Evolutionary conservation across 2,113 vertebrate genomes (phyloP), one percentile per base, ranked within the genome.

Genomic region (Callionymus lyra): DNA sequence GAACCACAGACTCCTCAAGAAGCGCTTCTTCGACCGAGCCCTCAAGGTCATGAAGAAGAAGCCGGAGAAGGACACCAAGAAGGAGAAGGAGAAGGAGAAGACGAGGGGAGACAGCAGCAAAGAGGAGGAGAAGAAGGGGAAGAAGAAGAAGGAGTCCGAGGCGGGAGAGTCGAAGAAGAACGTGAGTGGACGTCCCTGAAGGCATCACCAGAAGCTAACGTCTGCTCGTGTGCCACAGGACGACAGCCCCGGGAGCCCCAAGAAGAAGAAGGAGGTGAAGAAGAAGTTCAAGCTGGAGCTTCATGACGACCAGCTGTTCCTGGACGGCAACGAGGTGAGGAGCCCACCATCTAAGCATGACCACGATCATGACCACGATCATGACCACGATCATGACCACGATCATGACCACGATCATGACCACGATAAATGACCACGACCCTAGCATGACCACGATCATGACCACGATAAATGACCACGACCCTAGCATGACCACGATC

Each of bases 21-120:
- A 94, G 55, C 93, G 98, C 54, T 99, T 98, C 75, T 99, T 95
- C 71, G 91, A 97, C 68, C 90, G 94, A 39, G 95, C 93, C 2
- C 76, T 99, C 46, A 99, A 99, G 80, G 94, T 99, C 62, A 94
- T 98, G 93, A 98, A 98, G 85, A 94, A 96, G 83, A 97, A 95
- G 46, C 87, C 89, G 1, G 95, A 97, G 51, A 98, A 94, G 64
- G 93, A 98, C 53, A 85, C 73, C 31, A 89, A 89, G 56, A 96
- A 93, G 55, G 91, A 95, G 48, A 89, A 93, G 9, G 88, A 90
- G 32, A 90, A 86, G 56, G 88, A 86, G 31, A 93, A 93, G 61
- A 87, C 87, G 83, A 92, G 76, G 52, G 49, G 59, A 0, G 81
- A 85, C 62, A 80, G 80, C 51, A 53, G 68, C 52, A 83, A 75